A percentile compares a stretch with the other conserved stretches of the same genome.
Evolutionary conservation across 2,888 invertebrate species (phyloP).

Genomic region (Spicauda simplicius): DNA sequence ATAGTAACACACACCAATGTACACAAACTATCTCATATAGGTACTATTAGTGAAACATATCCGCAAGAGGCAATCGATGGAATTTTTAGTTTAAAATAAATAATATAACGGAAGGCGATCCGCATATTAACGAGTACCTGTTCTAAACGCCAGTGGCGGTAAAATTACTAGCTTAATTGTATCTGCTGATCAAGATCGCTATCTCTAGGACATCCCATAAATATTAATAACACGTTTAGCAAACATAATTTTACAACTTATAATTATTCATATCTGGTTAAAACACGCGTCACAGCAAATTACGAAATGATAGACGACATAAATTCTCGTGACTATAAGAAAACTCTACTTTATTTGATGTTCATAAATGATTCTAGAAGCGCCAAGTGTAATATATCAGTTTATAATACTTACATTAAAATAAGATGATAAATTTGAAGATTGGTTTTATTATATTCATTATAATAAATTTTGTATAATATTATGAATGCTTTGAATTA

Average conservation of each 20-base stretch:
- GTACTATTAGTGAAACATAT: too few relatives aligned
- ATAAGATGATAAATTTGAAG: too few relatives aligned
- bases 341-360: neutral
- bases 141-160: neutral
- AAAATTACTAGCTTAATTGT: neutral
- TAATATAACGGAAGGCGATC: neutral
- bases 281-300: slow-evolving; percentile 14
- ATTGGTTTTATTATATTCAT: too few relatives aligned
- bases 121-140: neutral
- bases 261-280: slow-evolving; percentile 5
- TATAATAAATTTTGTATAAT: too few relatives aligned
- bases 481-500: too few relatives aligned
- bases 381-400: too few relatives aligned
- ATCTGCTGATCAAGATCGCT: slow-evolving; percentile 9
- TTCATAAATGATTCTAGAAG: neutral
- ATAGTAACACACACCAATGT: too few relatives aligned
- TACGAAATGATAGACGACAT: neutral
- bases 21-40: too few relatives aligned
- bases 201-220: slow-evolving; percentile 7
- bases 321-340: neutral
- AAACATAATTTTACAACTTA: slow-evolving; percentile 7
- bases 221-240: slow-evolving; percentile 22
- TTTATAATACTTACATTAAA: too few relatives aligned
- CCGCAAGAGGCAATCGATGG: too few relatives aligned
- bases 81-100: neutral